Conservation (phyloP, 2,113 vertebrate genomes). For the Otus sunia region DNA sequence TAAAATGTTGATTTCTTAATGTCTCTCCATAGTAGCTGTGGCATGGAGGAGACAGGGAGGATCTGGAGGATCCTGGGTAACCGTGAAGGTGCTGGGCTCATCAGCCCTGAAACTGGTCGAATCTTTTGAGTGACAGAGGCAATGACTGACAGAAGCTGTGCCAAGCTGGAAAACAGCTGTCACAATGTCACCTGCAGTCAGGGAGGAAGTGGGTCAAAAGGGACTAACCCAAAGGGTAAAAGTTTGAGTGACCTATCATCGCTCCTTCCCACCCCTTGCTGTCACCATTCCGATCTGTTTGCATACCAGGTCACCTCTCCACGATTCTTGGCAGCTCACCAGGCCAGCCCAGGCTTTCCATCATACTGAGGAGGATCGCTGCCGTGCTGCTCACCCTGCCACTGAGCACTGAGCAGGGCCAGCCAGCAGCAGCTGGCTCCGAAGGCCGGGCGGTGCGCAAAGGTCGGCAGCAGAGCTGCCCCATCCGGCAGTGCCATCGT, state of each 20-base stretch:
- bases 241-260: neutral
- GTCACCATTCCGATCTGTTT: neutral
- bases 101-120: neutral
- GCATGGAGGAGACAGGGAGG: neutral
- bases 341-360: neutral
- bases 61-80: neutral
- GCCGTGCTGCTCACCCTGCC: fast-evolving
- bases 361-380: neutral
- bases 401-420: neutral
- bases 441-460: fast-evolving
- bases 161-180: neutral
- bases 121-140: neutral
- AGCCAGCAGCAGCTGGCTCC: neutral
- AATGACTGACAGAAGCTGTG: neutral
- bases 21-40: neutral
- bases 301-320: neutral
- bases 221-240: neutral
- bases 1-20: neutral
- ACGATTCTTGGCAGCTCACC: neutral
- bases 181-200: neutral
- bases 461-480: neutral
- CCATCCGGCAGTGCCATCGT: fast-evolving
- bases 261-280: neutral
- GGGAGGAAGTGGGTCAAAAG: neutral
- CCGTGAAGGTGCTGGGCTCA: fast-evolving